phyloP scores from a whole-genome alignment of 2,797 vertebrate genomes.

The Chloroceryle amazona region DNA sequence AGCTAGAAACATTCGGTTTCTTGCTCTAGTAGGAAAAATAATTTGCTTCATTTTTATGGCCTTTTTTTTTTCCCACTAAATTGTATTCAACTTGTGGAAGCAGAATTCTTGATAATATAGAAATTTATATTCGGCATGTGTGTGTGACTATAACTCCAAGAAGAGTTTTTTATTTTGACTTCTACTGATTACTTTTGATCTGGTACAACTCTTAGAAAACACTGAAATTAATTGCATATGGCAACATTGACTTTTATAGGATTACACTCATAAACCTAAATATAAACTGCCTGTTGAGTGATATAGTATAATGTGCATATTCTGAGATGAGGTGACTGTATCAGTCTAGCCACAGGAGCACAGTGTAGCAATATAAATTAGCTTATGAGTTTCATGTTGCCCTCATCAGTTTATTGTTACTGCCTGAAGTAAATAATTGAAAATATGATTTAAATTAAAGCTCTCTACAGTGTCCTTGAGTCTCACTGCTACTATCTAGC shows the following conservation, averaged over 20 bases:
- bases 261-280: constrained; percentile 19
- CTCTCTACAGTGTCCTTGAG: not conserved
- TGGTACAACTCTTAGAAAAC: not conserved
- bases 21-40: not conserved
- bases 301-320: not conserved
- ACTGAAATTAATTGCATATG: not conserved
- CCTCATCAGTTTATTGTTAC: not conserved
- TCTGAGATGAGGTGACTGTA: not conserved
- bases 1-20: not conserved
- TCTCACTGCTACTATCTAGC: not conserved
- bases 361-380: not conserved
- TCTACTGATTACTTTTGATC: not conserved
- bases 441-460: not conserved
- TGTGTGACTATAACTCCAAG: not conserved
- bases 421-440: constrained; percentile 32
- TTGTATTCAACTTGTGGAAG: not conserved
- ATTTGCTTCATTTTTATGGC: not conserved
- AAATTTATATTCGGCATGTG: not conserved
- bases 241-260: not conserved
- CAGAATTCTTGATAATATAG: not conserved
- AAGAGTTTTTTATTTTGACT: not conserved
- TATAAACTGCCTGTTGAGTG: not conserved
- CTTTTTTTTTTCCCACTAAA: not conserved
- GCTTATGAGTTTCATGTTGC: not conserved
- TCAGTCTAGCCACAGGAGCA: not conserved